Evolutionary conservation across 2,113 vertebrate species (phyloP), one percentile per base, ranked within the genome.

Genomic region (Pardalotus punctatus): DNA sequence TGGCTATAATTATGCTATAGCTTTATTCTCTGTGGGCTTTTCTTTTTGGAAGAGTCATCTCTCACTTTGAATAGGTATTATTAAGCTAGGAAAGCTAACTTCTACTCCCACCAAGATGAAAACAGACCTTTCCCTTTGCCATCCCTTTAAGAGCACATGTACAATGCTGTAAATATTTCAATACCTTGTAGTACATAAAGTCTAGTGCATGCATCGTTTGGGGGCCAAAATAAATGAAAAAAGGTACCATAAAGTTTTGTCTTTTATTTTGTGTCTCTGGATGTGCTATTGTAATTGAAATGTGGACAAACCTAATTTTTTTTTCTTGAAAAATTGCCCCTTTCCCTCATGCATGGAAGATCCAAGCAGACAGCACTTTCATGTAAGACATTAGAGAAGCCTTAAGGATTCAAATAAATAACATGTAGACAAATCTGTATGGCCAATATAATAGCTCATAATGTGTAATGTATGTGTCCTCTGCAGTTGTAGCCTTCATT

Each of bases 81-180:
- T 82, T 95, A 97, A 79, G 45, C 67, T 97, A 97, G 85, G 51
- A 74, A 97, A 94, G 72, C 73, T 71, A 93, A 96, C 89, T 93
- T 70, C 70, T 74, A 86, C 76, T 93, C 81, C 89, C 96, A 85
- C 48, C 60, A 78, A 86, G 93, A 91, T 76, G 70, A 96, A 95
- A 86, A 87, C 40, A 86, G 74, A 94, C 66, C 43, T 93, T 85
- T 80, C 79, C 56, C 77, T 95, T 88, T 93, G 82, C 94, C 92
- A 95, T 97, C 90, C 93, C 94, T 97, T 95, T 88, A 91, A 96
- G 80, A 96, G 96, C 88, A 97, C 94, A 96, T 98, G 98, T 98
- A 98, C 98, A 98, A 98, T 97, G 96, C 92, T 99, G 99, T 99
- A 99, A 98, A 99, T 99, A 99, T 97, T 98, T 98, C 98, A 99